A percentile compares a stretch with the other conserved stretches of the same genome.
Conservation (phyloP, 2,797 vertebrate genomes). For the Nyctibius grandis region DNA sequence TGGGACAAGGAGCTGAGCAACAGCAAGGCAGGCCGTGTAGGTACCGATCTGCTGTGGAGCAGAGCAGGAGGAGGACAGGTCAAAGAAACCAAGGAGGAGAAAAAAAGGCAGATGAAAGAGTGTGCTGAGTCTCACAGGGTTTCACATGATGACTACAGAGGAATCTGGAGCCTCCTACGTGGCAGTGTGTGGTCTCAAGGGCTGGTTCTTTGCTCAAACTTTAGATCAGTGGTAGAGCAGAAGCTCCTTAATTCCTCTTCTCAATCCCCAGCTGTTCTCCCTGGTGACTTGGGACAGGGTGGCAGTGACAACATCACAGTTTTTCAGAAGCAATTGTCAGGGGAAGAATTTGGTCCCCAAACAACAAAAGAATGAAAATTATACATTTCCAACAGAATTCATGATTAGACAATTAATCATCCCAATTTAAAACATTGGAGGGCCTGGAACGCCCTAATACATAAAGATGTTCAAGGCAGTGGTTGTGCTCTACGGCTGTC, state of each 20-base stretch:
- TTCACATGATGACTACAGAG: not conserved
- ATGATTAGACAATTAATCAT: not conserved
- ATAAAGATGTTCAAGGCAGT: not conserved
- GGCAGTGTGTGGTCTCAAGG: not conserved
- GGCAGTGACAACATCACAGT: not conserved
- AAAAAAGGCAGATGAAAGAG: not conserved
- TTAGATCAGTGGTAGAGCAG: not conserved
- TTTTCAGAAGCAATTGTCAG: not conserved
- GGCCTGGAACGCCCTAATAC: not conserved
- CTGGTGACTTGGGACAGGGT: not conserved
- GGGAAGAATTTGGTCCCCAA: not conserved
- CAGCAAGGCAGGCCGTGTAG: accelerated
- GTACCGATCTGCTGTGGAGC: not conserved
- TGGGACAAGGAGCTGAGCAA: not conserved
- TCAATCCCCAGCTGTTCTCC: not conserved
- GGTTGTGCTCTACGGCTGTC: not conserved
- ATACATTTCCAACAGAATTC: not conserved
- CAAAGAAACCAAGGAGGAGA: not conserved
- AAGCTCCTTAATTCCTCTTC: not conserved
- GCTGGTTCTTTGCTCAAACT: not conserved
- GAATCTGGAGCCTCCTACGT: not conserved
- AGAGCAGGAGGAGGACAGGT: not conserved
- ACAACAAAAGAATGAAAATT: not conserved
- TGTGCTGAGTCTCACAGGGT: not conserved
- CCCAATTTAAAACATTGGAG: not conserved